Conservation (phyloP, 1,140 invertebrate species). For the Coelopa frigida region DNA sequence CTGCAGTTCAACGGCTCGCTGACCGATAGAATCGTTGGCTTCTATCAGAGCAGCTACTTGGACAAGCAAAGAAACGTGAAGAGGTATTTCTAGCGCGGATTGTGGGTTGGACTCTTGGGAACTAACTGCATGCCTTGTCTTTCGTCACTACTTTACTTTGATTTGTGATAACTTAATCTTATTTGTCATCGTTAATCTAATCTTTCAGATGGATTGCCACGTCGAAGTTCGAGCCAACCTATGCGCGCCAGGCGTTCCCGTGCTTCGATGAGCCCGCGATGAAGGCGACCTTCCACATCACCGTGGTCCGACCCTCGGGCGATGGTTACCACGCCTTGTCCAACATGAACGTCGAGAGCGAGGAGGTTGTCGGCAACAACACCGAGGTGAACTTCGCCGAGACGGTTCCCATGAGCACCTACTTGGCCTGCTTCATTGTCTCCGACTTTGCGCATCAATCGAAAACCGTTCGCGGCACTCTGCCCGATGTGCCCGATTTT, state of each 20-base stretch:
- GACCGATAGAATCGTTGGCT: constrained; percentile 61
- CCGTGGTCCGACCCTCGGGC: constrained; percentile 59
- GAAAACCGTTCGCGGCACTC: constrained; percentile 49
- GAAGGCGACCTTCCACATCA: constrained; percentile 80
- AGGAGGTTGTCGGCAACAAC: constrained; percentile 22
- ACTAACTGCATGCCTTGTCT: neutral
- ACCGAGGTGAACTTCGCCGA: constrained; percentile 58
- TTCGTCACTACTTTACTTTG: neutral
- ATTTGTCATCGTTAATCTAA: constrained; percentile 3
- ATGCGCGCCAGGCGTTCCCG: constrained; percentile 85
- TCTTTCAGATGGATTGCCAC: constrained; percentile 69
- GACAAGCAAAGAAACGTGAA: constrained; percentile 50
- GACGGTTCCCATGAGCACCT: constrained; percentile 87
- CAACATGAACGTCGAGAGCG: constrained; percentile 59
- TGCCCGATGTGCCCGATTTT: constrained; percentile 49
- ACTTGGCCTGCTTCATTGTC: constrained; percentile 83
- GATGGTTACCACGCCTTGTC: constrained; percentile 65
- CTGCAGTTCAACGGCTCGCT: constrained; percentile 65
- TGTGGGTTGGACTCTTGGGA: neutral
- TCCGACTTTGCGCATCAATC: constrained; percentile 70
- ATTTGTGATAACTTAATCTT: neutral
- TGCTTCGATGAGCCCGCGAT: constrained; percentile 94
- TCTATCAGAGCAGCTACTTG: constrained; percentile 70
- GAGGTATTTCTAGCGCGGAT: constrained; percentile 46
- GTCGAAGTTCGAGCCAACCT: constrained; percentile 90